A percentile compares a stretch with the other conserved stretches of the same genome.
phyloP scores from a whole-genome alignment of 1,140 invertebrate genomes.

The Hylaeus volcanicus region DNA sequence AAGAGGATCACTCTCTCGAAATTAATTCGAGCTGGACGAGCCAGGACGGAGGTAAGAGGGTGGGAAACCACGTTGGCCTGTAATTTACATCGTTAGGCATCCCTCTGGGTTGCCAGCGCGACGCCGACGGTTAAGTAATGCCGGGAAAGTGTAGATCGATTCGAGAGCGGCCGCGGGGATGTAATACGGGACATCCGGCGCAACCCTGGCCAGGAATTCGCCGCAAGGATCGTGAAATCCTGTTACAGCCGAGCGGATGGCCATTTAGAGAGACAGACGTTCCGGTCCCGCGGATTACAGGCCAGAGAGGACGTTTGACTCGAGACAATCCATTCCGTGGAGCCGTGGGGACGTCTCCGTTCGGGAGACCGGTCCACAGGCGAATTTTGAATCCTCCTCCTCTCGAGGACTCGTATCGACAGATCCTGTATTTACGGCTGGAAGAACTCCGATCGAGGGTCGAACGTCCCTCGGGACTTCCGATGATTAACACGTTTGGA shows the following conservation, averaged over 20 bases:
- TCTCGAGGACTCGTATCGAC: conserved; percentile 1
- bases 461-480: no score
- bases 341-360: not conserved
- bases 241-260: conserved; percentile 41
- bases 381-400: conserved; percentile 31
- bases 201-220: conserved; percentile 23
- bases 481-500: no score
- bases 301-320: conserved; percentile 51
- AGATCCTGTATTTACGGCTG: conserved; percentile 13
- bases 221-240: conserved; percentile 61
- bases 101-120: not conserved
- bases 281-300: conserved; percentile 48
- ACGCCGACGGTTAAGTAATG: conserved; percentile 39
- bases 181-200: conserved; percentile 41
- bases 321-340: conserved; percentile 50
- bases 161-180: conserved; percentile 5
- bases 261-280: conserved; percentile 55
- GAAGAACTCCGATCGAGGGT: not conserved
- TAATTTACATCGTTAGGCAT: conserved; percentile 31
- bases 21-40: conserved; percentile 17
- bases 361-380: conserved; percentile 32
- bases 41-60: no score
- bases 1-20: not conserved
- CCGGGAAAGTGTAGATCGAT: conserved; percentile 38
- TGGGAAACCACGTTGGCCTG: not conserved